Evolutionary conservation across 2,888 invertebrate species (phyloP).

Genomic region (Trachelus troglodyta): DNA sequence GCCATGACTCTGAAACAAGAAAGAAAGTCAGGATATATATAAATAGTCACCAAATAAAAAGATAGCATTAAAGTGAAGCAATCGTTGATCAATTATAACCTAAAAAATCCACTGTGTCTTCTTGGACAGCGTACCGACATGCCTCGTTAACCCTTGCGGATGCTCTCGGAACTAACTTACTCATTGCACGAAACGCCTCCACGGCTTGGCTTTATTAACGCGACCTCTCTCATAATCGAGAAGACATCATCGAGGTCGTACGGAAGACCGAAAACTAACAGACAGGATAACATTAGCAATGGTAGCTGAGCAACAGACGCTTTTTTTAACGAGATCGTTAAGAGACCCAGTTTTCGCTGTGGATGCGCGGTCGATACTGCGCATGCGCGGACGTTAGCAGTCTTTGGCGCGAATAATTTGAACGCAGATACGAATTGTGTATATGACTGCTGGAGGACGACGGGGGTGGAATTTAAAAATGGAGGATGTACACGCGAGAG

Average conservation of each 20-base stretch:
- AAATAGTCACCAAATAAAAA: not conserved
- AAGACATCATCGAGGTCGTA: not conserved
- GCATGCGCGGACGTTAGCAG: too few species aligned
- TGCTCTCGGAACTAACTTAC: not conserved
- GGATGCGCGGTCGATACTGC: not conserved
- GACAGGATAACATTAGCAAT: not conserved
- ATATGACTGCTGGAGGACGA: not conserved
- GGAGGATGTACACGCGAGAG: not conserved
- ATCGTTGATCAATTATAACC: not conserved
- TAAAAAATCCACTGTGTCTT: not conserved
- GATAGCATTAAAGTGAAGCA: not conserved
- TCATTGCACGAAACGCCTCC: not conserved
- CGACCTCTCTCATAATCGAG: not conserved
- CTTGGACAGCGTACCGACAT: not conserved
- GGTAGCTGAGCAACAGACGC: not conserved
- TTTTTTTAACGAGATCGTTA: not conserved
- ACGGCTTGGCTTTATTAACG: not conserved
- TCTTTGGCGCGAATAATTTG: not conserved
- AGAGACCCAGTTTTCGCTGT: not conserved
- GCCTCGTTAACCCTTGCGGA: not conserved
- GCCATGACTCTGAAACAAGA: constrained; percentile 80
- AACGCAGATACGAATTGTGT: not conserved
- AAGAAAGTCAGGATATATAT: not conserved
- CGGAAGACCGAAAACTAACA: not conserved
- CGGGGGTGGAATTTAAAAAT: not conserved